Evolutionary conservation across 2,888 invertebrate genomes (phyloP), one percentile per base, ranked within the genome.

Genomic region (Serripes groenlandicus): DNA sequence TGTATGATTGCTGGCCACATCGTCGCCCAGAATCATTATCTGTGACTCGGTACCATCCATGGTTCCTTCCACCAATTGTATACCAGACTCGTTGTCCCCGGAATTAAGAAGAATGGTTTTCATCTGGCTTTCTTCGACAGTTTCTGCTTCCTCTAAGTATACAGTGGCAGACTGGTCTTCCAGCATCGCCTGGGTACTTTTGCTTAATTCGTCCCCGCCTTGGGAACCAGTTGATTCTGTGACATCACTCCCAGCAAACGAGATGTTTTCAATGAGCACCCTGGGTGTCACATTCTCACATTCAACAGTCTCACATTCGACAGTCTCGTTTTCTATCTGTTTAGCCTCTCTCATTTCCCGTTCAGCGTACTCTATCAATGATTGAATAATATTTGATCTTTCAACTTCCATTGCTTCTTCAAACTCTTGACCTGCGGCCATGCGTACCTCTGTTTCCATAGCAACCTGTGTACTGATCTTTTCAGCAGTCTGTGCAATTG

Each of bases 331-430:
- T 68, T 49, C 21, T 11, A 21, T 49, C 21, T 28, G 37, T 37
- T 60, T 30, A 21, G n/a, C 60, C 15, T 37, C 75, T 37, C 26
- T n/a, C 28, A 66, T 66, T 35, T 75, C 66, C n/a, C 66, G 60
- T 32, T 78, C 81, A 5, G 81, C 81, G 21, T 81, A 81, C 42
- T 81, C 81, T 28, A 81, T 81, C 34, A 81, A 28, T 21, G 81
- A 60, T 54, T 81, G 81, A n/a, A 81, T 56, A 9, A 81, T 60
- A 21, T 42, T 58, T 11, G 74, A 70, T 9, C 81, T 26, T n/a
- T 81, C 77, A 18, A 68, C 75, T 32, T 62, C 35, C 56, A 35
- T 56, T 18, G 71, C 37, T 9, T 54, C 56, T n/a, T 54, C 71
- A n/a, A 66, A 34, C 42, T 66, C 42, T 21, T 66, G 54, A 5